Conservation (phyloP, 2,888 invertebrate genomes). For the Dysmachus trigonus region DNA sequence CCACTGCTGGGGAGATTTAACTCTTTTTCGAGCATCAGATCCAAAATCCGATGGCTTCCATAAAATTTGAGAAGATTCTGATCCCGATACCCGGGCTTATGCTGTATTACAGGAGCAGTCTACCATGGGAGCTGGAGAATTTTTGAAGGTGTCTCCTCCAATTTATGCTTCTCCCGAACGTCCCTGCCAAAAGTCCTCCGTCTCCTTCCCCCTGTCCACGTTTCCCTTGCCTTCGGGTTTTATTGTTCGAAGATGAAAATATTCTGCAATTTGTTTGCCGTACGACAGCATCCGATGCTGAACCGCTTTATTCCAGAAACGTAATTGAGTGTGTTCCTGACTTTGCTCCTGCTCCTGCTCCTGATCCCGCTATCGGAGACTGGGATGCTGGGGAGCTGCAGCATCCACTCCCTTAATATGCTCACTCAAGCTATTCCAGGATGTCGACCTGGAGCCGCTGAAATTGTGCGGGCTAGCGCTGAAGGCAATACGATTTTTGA, state of each 20-base stretch:
- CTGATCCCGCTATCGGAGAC: neutral
- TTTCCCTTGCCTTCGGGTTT: neutral
- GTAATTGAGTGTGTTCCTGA: slow-evolving; percentile 20
- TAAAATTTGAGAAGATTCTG: slow-evolving; percentile 37
- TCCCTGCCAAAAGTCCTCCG: no score
- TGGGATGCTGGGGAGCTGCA: neutral
- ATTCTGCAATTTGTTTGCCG: slow-evolving; percentile 14
- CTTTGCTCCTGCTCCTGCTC: neutral
- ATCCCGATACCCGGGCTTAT: slow-evolving; percentile 27
- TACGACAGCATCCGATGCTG: neutral
- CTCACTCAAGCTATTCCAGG: neutral
- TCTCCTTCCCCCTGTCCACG: no score
- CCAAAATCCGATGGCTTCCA: slow-evolving; percentile 29
- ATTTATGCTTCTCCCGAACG: neutral
- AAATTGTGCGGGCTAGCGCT: neutral
- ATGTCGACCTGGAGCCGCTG: neutral
- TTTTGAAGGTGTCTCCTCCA: slow-evolving; percentile 25
- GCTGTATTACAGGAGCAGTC: neutral
- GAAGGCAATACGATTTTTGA: slow-evolving; percentile 17
- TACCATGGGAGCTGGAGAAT: neutral
- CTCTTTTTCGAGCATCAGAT: neutral
- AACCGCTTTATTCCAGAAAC: slow-evolving; percentile 13
- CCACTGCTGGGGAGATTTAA: neutral
- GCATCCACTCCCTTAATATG: neutral
- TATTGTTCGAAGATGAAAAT: slow-evolving; percentile 26